These are phyloP conservation scores for Chlamydotis undulata DNA, from an alignment of 2,113 vertebrate genomes.

Conservation along the genomic window DNA sequence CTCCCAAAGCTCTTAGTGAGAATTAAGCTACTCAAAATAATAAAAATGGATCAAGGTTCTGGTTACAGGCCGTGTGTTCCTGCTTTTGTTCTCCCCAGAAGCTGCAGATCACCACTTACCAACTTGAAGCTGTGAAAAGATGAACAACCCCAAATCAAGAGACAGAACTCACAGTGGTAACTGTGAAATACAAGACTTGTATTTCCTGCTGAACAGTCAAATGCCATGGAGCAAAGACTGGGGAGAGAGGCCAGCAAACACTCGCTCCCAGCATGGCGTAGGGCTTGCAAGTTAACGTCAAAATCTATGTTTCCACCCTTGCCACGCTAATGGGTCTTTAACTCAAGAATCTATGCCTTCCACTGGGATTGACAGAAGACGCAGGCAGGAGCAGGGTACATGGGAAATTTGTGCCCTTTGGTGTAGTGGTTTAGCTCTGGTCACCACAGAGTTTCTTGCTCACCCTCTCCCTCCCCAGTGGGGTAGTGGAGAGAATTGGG, in stretches of 20 bases:
- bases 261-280: fast-evolving
- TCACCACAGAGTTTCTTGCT: no score
- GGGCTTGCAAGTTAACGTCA: not conserved
- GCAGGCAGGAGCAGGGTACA: not conserved
- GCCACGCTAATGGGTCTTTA: not conserved
- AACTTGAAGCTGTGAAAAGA: not conserved
- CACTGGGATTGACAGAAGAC: not conserved
- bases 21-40: not conserved
- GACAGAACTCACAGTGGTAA: not conserved
- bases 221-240: not conserved
- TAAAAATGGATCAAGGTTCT: not conserved
- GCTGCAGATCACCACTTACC: not conserved
- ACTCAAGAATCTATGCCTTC: not conserved
- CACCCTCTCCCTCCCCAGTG: no score
- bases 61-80: not conserved
- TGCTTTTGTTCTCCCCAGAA: not conserved
- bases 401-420: not conserved
- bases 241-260: not conserved
- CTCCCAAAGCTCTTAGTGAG: not conserved
- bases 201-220: not conserved
- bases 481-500: no score
- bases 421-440: no score
- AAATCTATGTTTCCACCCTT: not conserved
- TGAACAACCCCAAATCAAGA: not conserved
- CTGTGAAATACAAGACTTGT: not conserved